Conservation (phyloP, 2,797 vertebrate species). For the Caiman crocodilus region DNA sequence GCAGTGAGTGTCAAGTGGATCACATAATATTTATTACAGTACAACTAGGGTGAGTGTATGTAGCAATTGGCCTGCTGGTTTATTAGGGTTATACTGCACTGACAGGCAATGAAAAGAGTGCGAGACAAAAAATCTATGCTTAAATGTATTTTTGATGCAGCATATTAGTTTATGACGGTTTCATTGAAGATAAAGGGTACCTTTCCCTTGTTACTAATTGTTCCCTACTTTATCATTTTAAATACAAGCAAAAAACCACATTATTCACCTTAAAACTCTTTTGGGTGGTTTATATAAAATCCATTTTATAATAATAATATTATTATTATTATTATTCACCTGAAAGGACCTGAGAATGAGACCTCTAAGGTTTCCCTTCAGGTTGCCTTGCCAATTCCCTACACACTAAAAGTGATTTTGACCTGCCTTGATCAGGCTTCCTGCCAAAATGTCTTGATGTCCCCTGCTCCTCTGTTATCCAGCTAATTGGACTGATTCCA, state of each 20-base stretch:
- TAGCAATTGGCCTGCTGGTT: background rate
- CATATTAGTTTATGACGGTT: conserved; percentile 43
- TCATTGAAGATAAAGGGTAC: conserved; percentile 65
- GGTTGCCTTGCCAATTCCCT: conserved; percentile 58
- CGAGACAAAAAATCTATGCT: background rate
- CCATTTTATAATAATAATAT: conserved; percentile 30
- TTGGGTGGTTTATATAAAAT: conserved; percentile 45
- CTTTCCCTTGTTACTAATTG: conserved; percentile 56
- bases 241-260: conserved; percentile 45
- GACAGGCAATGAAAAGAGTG: conserved; percentile 8
- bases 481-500: conserved; percentile 60
- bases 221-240: conserved; percentile 60
- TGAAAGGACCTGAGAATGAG: conserved; percentile 45
- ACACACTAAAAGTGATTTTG: conserved; percentile 56
- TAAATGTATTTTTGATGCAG: conserved; percentile 45
- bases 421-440: conserved; percentile 41
- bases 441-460: conserved; percentile 62
- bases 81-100: background rate
- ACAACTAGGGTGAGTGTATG: background rate
- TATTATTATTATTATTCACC: background rate
- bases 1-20: conserved; percentile 32
- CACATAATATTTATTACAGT: conserved; percentile 19
- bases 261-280: conserved; percentile 44
- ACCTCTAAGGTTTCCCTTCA: conserved; percentile 45
- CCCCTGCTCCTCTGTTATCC: conserved; percentile 37